Percentiles rank a stretch among this genome's conserved stretches.
These are phyloP conservation scores for Myzus persicae DNA, from an alignment of 1,140 invertebrate species.

Conservation along the genomic window DNA sequence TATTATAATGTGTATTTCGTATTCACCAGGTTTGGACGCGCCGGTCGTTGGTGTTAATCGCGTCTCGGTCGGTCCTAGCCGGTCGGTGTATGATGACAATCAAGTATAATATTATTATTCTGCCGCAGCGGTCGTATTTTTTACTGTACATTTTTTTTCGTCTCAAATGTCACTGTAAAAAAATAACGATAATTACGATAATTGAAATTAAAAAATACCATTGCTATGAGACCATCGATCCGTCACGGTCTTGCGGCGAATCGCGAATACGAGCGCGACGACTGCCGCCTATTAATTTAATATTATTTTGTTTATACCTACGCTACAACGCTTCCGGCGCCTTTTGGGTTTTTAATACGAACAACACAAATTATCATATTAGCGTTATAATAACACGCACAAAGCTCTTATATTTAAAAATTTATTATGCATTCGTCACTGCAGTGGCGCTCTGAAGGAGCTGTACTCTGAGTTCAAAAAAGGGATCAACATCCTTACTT, in stretches of 20 bases:
- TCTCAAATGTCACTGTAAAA: not conserved
- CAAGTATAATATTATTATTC: not conserved
- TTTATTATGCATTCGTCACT: too few relatives aligned
- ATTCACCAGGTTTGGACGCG: too few relatives aligned
- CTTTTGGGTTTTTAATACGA: not conserved
- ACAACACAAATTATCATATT: not conserved
- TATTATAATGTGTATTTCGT: too few relatives aligned
- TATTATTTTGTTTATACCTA: not conserved
- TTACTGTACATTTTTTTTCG: not conserved
- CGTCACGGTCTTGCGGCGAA: not conserved
- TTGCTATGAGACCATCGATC: not conserved
- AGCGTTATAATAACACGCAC: not conserved
- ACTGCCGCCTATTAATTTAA: not conserved
- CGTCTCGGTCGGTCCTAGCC: not conserved
- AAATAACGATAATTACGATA: not conserved
- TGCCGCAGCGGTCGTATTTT: not conserved
- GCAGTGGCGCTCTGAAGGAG: too few relatives aligned
- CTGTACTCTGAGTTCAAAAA: not conserved
- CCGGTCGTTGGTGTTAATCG: not conserved
- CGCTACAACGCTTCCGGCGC: not conserved
- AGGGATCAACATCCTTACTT: not conserved
- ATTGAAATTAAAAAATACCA: constrained; percentile 1
- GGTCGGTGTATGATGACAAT: not conserved
- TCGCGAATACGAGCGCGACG: not conserved
- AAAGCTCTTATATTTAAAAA: too few relatives aligned